phyloP scores from a whole-genome alignment of 2,888 invertebrate genomes.

The Cryptus viduatorius region DNA sequence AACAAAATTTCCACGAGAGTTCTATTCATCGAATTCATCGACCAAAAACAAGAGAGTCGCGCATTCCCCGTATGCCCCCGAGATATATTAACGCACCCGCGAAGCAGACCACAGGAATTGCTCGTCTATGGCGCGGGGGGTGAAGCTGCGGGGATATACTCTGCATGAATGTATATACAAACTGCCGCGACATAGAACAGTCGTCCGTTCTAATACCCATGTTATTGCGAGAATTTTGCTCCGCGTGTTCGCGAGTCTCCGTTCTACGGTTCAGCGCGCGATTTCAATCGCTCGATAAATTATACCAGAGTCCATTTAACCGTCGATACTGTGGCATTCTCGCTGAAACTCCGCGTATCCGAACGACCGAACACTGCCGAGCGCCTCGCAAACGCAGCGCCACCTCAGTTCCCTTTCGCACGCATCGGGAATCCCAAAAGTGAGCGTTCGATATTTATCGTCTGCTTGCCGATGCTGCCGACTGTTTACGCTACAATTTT shows the following conservation, averaged over 20 bases:
- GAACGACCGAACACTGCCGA: slow-evolving; percentile 52
- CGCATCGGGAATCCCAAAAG: slow-evolving; percentile 36
- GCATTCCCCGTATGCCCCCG: slow-evolving; percentile 35
- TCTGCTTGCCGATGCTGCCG: no score
- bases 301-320: slow-evolving; percentile 73
- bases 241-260: slow-evolving; percentile 37
- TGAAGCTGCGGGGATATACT: slow-evolving; percentile 17
- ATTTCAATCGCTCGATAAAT: slow-evolving; percentile 74
- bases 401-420: slow-evolving; percentile 40
- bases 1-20: slow-evolving; percentile 46
- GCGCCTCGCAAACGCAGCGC: slow-evolving; percentile 42
- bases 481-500: no score
- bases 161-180: slow-evolving; percentile 31
- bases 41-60: slow-evolving; percentile 50
- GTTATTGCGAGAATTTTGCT: slow-evolving; percentile 54
- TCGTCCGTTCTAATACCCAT: slow-evolving; percentile 43
- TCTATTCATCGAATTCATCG: slow-evolving; percentile 55
- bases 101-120: slow-evolving; percentile 47
- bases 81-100: slow-evolving; percentile 57
- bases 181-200: slow-evolving; percentile 19
- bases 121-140: slow-evolving; percentile 44
- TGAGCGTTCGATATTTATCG: slow-evolving; percentile 61
- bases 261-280: slow-evolving; percentile 46
- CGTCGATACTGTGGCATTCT: slow-evolving; percentile 64
- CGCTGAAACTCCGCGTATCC: slow-evolving; percentile 46